A percentile compares a stretch with the other conserved stretches of the same genome.
Evolutionary conservation across 2,888 invertebrate genomes (phyloP).

Genomic region (Smittia aterrima): DNA sequence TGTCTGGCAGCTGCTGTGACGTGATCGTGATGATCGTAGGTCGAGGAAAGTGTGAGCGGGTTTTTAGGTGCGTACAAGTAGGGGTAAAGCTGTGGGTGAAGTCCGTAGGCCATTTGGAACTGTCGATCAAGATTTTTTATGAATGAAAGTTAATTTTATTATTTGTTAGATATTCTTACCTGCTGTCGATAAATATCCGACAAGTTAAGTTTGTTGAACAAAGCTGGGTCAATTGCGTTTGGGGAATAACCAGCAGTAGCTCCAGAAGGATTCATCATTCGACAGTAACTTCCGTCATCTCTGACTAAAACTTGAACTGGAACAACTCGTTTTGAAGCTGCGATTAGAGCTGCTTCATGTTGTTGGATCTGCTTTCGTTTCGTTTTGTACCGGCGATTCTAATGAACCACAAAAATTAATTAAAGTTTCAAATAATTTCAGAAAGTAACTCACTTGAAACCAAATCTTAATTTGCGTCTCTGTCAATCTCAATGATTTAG

Average conservation of each 20-base stretch:
- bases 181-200: slow-evolving; percentile 52
- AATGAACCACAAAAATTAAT: slow-evolving; percentile 47
- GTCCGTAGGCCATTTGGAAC: slow-evolving; percentile 54
- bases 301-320: slow-evolving; percentile 89
- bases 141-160: background rate
- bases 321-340: slow-evolving; percentile 72
- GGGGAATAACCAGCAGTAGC: slow-evolving; percentile 46
- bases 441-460: slow-evolving; percentile 68
- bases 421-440: background rate
- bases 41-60: slow-evolving; percentile 52
- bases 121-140: slow-evolving; percentile 43
- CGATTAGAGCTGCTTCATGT: slow-evolving; percentile 63
- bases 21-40: slow-evolving; percentile 4
- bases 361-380: slow-evolving; percentile 89
- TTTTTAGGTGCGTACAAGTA: slow-evolving; percentile 53
- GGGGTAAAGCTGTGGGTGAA: slow-evolving; percentile 52
- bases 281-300: slow-evolving; percentile 59
- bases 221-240: slow-evolving; percentile 52
- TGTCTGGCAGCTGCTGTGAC: background rate
- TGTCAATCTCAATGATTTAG: slow-evolving; percentile 81
- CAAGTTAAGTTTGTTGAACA: slow-evolving; percentile 47
- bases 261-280: slow-evolving; percentile 48
- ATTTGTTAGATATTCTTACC: slow-evolving; percentile 43
- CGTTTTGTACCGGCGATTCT: slow-evolving; percentile 87
- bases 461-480: slow-evolving; percentile 84